Evolutionary conservation across 1,140 invertebrate genomes (phyloP), one percentile per base, ranked within the genome.

Genomic region (Lordiphosa collinella): DNA sequence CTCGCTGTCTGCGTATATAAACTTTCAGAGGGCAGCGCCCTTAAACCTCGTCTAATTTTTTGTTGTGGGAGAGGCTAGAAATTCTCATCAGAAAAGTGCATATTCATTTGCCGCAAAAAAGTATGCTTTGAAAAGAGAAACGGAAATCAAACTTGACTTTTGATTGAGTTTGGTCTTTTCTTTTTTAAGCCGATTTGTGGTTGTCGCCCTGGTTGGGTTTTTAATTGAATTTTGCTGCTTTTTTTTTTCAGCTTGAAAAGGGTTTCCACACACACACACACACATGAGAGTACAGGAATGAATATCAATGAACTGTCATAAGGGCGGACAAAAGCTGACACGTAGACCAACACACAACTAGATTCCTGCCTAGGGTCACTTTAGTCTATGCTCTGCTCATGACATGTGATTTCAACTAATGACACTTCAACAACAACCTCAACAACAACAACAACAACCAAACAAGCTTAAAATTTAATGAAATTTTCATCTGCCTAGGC

Each of bases 341-440:
- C 78, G 72, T 84, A 65, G 68, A 64, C 78, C 78, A 84, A 84
- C 78, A 84, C 34, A 68, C 6, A 35, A 53, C 11, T 25, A 18
- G 40, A 31, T 35, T 10, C 14, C n/a, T 47, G n/a, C 6, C 25
- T 47, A n/a, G 31, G 32, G 63, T 56, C 50, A 38, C 51, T 52
- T 50, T 38, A 48, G 76, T 74, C 74, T 80, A 56, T n/a, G n/a
- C 53, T 55, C 66, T 76, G 76, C 47, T 78, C 62, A 60, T 82
- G 76, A 80, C 78, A 82, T 80, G 76, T 82, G 76, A 80, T 80
- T 80, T 82, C 66, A 76, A 76, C 76, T 82, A 82, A 80, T 80
- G 76, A 68, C 78, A 80, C 48, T 80, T 82, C 60, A 66, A 62
- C 18, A 56, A 46, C 58, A 31, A 13, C 14, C 36, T n/a, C n/a